Evolutionary conservation across 2,888 invertebrate species (phyloP).

Genomic region (Lepidonotus clava): DNA sequence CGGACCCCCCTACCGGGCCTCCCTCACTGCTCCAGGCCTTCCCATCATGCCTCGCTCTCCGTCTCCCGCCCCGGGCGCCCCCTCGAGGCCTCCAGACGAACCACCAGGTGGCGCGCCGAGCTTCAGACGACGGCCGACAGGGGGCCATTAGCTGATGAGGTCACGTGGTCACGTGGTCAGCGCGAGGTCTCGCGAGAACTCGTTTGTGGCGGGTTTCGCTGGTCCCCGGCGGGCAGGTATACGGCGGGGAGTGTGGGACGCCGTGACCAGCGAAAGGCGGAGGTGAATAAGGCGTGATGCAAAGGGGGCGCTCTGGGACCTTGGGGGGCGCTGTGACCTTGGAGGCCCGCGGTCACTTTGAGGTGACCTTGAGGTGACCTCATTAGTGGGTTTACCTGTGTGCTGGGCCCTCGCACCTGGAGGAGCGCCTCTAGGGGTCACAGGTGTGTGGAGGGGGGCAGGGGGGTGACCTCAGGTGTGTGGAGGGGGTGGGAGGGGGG

Average conservation of each 20-base stretch:
- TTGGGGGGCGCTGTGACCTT: neutral
- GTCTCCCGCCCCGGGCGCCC: neutral
- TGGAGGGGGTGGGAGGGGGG: no score
- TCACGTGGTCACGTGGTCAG: conserved; percentile 46
- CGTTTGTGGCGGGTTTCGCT: neutral
- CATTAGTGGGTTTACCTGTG: conserved; percentile 24
- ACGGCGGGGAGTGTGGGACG: neutral
- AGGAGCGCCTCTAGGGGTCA: neutral
- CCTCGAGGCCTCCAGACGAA: conserved; percentile 21
- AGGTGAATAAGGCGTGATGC: conserved; percentile 39
- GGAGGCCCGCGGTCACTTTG: neutral
- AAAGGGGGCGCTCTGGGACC: neutral
- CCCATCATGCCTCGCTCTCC: conserved; percentile 43
- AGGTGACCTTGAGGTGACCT: conserved; percentile 10
- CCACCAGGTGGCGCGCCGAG: conserved; percentile 43
- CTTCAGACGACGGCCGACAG: conserved; percentile 24
- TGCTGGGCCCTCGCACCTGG: neutral
- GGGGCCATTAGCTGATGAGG: conserved; percentile 53
- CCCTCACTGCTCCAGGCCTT: conserved; percentile 34
- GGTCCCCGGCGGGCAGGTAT: conserved; percentile 20
- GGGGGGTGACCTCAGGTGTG: no score
- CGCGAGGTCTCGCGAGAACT: conserved; percentile 19
- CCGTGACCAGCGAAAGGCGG: neutral
- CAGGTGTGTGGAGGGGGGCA: no score
- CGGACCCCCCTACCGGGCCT: no score